Base-by-base conservation (phyloP, 1,140 invertebrate genomes). In the Globodera ellingtonae region DNA sequence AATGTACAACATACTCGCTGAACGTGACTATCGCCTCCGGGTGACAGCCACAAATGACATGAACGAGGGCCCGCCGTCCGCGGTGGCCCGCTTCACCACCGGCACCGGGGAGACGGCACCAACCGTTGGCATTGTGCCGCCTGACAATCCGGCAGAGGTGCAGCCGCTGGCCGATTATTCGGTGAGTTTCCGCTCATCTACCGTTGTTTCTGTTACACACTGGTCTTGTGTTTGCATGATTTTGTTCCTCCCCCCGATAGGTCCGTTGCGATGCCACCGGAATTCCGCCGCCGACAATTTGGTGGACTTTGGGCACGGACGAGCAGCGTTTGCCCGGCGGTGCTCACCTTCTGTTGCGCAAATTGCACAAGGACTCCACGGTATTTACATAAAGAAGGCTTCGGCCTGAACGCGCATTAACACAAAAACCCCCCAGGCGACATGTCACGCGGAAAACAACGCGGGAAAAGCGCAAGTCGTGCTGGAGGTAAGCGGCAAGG, bases 21-120 rank as follows among this genome's bases (percentile, higher is more conserved):
- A 89, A 62, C 84, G 76, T 72, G 81, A 78, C 21, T 89, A 89
- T 80, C 83, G 85, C 62, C 81, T 89, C 0, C 80, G 88, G 4
- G 79, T 89, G 24, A 77, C 88, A 13, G 88, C 88, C 2, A 88
- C 84, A 15, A 89, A 89, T 72, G 87, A 89, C 81, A 78, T 86
- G 65, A 87, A 83, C 18, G 87, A 89, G 79, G 87, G 87, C 13
- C 87, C 87, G 15, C 82, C 88, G 13, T 88, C 86, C 75, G 88
- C 84, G 21, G 70, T 82, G 35, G 72, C 83, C 9, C 50, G 75
- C 18, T 89, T 89, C 70, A 79, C 78, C 44, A 89, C 88, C 73
- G 88, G 86, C 75, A 89, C 80, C 73, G 87, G 87, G 74, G 87
- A 88, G 75, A 83, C 85, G 35, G 78, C 86, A n/a, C 87, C 87